Conservation (phyloP, 2,888 invertebrate genomes). For the Eupithecia centaureata region DNA sequence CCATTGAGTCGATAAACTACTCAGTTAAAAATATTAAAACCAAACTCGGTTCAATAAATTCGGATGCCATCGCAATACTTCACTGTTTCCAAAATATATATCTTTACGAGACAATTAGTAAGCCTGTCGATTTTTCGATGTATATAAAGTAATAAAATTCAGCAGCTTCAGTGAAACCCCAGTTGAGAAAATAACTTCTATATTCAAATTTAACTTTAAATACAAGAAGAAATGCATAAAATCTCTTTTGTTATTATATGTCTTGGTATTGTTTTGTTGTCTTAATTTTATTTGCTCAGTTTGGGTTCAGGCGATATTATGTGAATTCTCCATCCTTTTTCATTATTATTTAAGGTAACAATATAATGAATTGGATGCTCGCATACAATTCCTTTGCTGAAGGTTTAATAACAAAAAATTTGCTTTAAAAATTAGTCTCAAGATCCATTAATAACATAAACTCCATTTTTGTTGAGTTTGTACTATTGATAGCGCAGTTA, state of each 20-base stretch:
- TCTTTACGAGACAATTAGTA: slow-evolving; percentile 36
- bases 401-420: too few species aligned
- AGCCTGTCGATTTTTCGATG: slow-evolving; percentile 33
- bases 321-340: too few species aligned
- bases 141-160: slow-evolving; percentile 53
- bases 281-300: too few species aligned
- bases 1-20: neutral
- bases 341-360: too few species aligned
- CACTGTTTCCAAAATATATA: slow-evolving; percentile 19
- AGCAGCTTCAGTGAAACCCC: slow-evolving; percentile 33
- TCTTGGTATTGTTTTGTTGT: too few species aligned
- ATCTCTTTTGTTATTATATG: too few species aligned
- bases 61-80: slow-evolving; percentile 18
- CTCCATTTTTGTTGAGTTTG: neutral
- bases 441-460: neutral
- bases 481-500: neutral
- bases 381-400: too few species aligned
- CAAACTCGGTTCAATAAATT: slow-evolving; percentile 27
- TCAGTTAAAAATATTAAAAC: slow-evolving; percentile 18
- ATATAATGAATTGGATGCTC: too few species aligned
- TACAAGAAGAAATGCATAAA: too few species aligned
- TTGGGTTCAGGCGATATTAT: too few species aligned
- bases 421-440: too few species aligned
- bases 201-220: slow-evolving; percentile 10
- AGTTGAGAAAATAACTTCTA: neutral